Base-by-base conservation (phyloP, 2,113 vertebrate species). In the Zosterops borbonicus region DNA sequence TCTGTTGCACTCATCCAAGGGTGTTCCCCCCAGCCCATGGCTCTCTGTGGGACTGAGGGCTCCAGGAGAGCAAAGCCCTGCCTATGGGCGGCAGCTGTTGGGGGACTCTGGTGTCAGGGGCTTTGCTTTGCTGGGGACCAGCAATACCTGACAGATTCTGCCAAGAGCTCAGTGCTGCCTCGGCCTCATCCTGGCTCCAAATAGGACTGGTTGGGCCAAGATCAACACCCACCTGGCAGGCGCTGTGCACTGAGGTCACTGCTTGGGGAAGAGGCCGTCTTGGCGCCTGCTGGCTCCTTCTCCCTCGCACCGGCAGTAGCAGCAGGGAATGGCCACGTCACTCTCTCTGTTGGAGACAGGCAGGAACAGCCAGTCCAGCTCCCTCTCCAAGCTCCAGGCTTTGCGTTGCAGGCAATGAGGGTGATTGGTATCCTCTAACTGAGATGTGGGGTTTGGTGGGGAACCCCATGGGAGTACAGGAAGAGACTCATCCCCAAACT, bases 181-280 rank as follows among this genome's bases (percentile, higher is more conserved):
- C 3, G 1, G 83, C 91, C 89, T 92, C 77, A 60, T 89, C 67
- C 71, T 93, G 90, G 96, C 92, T 74, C 62, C 12, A 2, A 29
- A 37, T 0, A 3, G 60, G 35, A 20, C 47, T 3, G 1, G 23
- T 14, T 2, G 0, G 77, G 91, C 94, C 95, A 96, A 96, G 53
- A 95, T 87, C 92, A 96, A 95, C 96, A 84, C 81, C 74, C 83
- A 83, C 77, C 89, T 89, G 91, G 95, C 95, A 94, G 64, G 19
- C 47, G 0, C 55, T 4, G 8, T 53, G 37, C 3, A 21, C 53
- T 97, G 93, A 96, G 94, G 65, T 97, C 95, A 97, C 87, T 27
- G 62, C 70, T 37, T 17, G 28, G 65, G 83, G 94, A 95, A 93
- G 89, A 90, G 83, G 80, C 89, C 0, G 41, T 82, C 83, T 80